phyloP scores from a whole-genome alignment of 2,797 vertebrate species.

The Hyperoplus lanceolatus region DNA sequence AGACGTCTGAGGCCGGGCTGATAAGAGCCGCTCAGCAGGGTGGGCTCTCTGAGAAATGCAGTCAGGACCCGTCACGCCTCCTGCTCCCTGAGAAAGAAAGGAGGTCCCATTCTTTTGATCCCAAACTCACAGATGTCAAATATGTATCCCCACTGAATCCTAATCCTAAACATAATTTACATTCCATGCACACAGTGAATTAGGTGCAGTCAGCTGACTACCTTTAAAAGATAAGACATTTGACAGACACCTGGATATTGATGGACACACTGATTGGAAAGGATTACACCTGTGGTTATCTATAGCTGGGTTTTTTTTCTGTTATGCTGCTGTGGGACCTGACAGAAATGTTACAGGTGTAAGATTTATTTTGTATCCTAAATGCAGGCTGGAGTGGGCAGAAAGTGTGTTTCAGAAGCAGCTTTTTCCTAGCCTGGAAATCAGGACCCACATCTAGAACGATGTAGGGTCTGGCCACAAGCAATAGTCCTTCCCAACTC shows the following conservation, averaged over 20 bases:
- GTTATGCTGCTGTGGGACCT: not conserved
- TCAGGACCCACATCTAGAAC: too few species aligned
- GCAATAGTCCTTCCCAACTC: too few species aligned
- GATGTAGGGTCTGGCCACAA: too few species aligned
- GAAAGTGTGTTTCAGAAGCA: not conserved
- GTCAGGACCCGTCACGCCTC: conserved; percentile 39
- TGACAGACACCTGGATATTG: conserved; percentile 9
- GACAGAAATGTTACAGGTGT: not conserved
- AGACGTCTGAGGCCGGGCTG: conserved; percentile 60
- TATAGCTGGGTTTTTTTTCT: not conserved
- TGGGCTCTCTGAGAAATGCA: conserved; percentile 50
- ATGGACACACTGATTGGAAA: conserved; percentile 6
- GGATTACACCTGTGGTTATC: not conserved
- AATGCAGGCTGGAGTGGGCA: not conserved
- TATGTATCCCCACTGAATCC: conserved; percentile 14
- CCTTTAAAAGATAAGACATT: not conserved
- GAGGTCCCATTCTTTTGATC: conserved; percentile 48
- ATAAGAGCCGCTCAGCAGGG: conserved; percentile 67
- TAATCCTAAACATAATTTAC: not conserved
- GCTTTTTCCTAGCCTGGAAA: not conserved
- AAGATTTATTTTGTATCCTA: not conserved
- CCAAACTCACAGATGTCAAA: conserved; percentile 39
- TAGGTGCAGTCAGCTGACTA: not conserved
- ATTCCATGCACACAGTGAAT: not conserved
- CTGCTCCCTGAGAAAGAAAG: conserved; percentile 28